Percentiles rank a stretch among this genome's conserved stretches.
Conservation (phyloP, 2,888 invertebrate species). For the Lasioglossum leucozonium region DNA sequence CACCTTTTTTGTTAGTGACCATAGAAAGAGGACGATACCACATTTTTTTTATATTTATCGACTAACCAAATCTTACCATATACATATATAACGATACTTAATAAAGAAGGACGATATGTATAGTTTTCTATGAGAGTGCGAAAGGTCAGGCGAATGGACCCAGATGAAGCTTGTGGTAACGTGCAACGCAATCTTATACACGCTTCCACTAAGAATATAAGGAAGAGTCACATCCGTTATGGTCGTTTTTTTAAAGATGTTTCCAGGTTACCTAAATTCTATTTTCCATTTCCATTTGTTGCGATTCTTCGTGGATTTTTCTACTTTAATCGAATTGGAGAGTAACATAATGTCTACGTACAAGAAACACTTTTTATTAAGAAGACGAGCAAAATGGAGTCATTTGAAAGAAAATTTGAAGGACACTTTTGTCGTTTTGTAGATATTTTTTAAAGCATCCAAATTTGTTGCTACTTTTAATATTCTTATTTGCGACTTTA, state of each 20-base stretch:
- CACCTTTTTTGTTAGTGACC: constrained; percentile 44
- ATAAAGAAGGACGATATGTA: constrained; percentile 54
- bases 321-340: constrained; percentile 1
- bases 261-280: constrained; percentile 2
- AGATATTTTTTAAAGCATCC: neutral
- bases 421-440: neutral
- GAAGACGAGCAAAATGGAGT: neutral
- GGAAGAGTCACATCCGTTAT: constrained; percentile 47
- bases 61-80: constrained; percentile 79
- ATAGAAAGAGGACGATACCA: constrained; percentile 47
- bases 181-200: constrained; percentile 28
- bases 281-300: neutral
- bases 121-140: constrained; percentile 54
- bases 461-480: neutral
- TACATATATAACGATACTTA: constrained; percentile 54
- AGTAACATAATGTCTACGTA: neutral
- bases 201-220: constrained; percentile 20
- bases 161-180: constrained; percentile 8
- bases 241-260: neutral
- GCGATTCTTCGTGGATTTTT: neutral
- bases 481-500: neutral
- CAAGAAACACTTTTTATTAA: no score
- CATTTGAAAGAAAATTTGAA: neutral
- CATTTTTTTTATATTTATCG: constrained; percentile 71
- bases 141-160: constrained; percentile 24